Evolutionary conservation across 1,140 invertebrate genomes (phyloP).

Genomic region (Drosophila yakuba): DNA sequence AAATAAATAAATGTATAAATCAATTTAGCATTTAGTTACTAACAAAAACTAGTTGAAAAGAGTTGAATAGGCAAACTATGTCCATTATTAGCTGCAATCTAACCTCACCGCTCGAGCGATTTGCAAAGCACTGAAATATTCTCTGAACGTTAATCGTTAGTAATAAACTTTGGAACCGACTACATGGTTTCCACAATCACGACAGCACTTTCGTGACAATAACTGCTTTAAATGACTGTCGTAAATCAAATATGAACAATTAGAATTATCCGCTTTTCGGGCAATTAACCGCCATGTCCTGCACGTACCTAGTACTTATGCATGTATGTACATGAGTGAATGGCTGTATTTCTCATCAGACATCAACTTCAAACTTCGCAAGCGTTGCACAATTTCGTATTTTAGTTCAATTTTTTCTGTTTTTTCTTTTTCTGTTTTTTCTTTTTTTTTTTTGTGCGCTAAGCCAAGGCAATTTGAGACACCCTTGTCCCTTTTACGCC

Average conservation of each 20-base stretch:
- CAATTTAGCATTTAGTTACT: too few relatives aligned
- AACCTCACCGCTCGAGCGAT: too few relatives aligned
- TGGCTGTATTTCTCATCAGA: constrained; percentile 4
- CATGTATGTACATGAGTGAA: not conserved
- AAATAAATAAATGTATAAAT: too few relatives aligned
- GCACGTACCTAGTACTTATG: not conserved
- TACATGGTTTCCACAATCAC: not conserved
- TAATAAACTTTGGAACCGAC: not conserved
- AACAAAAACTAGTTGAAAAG: too few relatives aligned
- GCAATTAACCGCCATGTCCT: not conserved
- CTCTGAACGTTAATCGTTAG: not conserved
- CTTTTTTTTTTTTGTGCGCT: constrained; percentile 14
- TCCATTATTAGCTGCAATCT: too few relatives aligned
- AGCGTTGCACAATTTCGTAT: constrained; percentile 48
- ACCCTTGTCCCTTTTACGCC: constrained; percentile 40
- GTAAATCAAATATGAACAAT: constrained; percentile 17
- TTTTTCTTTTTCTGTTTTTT: constrained; percentile 1
- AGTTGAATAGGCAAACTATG: too few relatives aligned
- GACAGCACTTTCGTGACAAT: constrained; percentile 11
- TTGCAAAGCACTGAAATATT: not conserved
- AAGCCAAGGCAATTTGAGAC: constrained; percentile 55
- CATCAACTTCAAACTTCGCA: constrained; percentile 43
- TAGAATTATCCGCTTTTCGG: constrained; percentile 9
- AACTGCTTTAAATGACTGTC: constrained; percentile 29
- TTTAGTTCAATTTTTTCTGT: not conserved